Conservation (phyloP, 2,797 vertebrate genomes). For the Clarias pachynema region DNA sequence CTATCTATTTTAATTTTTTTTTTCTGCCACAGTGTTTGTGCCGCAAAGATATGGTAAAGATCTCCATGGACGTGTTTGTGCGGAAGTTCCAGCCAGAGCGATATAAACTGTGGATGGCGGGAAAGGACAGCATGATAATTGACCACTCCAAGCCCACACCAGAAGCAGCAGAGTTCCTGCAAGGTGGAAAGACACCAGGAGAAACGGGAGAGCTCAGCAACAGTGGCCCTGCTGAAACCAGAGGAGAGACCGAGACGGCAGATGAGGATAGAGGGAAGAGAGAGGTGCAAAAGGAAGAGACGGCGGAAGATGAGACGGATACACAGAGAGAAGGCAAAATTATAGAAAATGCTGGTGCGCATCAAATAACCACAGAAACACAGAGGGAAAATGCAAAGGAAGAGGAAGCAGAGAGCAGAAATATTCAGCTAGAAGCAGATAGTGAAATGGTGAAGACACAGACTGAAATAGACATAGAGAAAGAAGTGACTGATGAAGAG, state of each 20-base stretch:
- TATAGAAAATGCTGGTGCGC: neutral
- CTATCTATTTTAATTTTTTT: neutral
- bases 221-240: conserved; percentile 22
- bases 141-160: conserved; percentile 87
- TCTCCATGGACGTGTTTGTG: conserved; percentile 98
- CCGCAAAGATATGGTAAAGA: conserved; percentile 97
- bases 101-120: conserved; percentile 93
- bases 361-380: neutral
- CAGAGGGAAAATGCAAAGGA: neutral
- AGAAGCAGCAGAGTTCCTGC: conserved; percentile 79
- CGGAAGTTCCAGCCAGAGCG: conserved; percentile 93
- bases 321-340: neutral
- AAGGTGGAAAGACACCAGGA: conserved; percentile 34
- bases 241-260: neutral
- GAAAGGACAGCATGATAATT: conserved; percentile 85
- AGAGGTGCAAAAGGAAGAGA: neutral
- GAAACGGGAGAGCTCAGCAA: conserved; percentile 40
- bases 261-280: neutral
- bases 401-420: neutral
- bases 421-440: neutral
- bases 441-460: neutral
- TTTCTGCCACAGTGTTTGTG: conserved; percentile 85
- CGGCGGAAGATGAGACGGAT: neutral
- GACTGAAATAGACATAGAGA: conserved; percentile 2
- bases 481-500: neutral